Conservation (phyloP, 2,113 vertebrate species). For the Hypanus sabinus region DNA sequence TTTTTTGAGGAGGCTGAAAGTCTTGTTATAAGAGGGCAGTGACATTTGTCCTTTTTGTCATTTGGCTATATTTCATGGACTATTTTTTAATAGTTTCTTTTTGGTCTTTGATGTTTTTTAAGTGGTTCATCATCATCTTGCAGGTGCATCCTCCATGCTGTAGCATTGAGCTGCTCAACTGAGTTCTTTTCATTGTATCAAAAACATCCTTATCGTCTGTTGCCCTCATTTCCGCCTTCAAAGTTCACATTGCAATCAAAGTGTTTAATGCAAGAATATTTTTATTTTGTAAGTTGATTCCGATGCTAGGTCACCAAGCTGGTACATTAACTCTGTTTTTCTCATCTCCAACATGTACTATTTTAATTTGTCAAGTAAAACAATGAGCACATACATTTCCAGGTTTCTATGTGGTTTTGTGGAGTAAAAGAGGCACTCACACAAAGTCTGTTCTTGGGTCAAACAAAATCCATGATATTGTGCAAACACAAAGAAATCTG, state of each 20-base stretch:
- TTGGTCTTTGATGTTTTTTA: neutral
- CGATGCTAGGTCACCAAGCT: neutral
- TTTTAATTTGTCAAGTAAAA: neutral
- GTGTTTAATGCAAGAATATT: constrained; percentile 23
- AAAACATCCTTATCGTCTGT: neutral
- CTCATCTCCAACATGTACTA: neutral
- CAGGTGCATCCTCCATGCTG: neutral
- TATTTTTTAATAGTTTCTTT: neutral
- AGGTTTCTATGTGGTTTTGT: too few species aligned
- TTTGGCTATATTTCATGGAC: neutral
- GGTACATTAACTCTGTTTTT: neutral
- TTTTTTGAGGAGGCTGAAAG: neutral
- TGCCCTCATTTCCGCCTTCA: constrained; percentile 3
- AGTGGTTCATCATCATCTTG: neutral
- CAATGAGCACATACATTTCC: too few species aligned
- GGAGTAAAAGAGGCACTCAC: too few species aligned
- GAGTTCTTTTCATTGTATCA: neutral
- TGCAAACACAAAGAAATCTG: too few species aligned
- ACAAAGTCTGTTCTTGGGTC: too few species aligned
- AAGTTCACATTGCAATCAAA: neutral
- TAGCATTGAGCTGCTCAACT: neutral
- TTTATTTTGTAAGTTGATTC: neutral
- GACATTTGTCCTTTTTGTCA: neutral
- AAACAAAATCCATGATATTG: too few species aligned
- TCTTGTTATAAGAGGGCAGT: neutral